Evolutionary conservation across 2,888 invertebrate genomes (phyloP).

Genomic region (Alcis repandata): DNA sequence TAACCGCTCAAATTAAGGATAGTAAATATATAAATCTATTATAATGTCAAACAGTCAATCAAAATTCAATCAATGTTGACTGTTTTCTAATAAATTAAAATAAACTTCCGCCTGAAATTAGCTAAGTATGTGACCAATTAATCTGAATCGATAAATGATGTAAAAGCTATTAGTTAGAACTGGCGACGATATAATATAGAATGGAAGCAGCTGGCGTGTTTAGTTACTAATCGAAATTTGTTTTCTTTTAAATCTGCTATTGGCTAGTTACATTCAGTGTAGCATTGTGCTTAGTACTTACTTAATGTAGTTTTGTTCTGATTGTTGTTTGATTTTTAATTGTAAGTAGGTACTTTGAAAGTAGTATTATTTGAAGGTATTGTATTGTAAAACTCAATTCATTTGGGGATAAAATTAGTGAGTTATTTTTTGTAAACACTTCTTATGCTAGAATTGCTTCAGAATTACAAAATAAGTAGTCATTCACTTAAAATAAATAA

Average conservation of each 20-base stretch:
- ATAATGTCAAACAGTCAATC: conserved; percentile 44
- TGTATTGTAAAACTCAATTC: too few relatives aligned
- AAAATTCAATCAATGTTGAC: conserved; percentile 39
- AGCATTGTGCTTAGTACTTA: too few relatives aligned
- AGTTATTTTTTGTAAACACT: too few relatives aligned
- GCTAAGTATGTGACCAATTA: conserved; percentile 37
- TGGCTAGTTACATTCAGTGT: too few relatives aligned
- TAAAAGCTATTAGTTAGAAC: conserved; percentile 22
- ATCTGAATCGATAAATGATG: conserved; percentile 32
- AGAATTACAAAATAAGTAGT: too few relatives aligned
- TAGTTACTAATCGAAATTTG: conserved; percentile 1
- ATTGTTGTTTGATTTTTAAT: too few relatives aligned
- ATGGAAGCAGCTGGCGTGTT: background rate
- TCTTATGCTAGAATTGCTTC: too few relatives aligned
- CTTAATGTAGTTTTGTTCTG: too few relatives aligned
- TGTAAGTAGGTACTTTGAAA: too few relatives aligned
- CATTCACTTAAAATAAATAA: too few relatives aligned
- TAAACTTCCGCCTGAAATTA: conserved; percentile 41
- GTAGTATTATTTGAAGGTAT: too few relatives aligned
- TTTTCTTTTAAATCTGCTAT: background rate
- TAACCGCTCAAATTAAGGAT: conserved; percentile 36
- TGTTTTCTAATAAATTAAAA: conserved; percentile 42
- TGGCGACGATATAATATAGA: conserved; percentile 18
- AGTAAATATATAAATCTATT: conserved; percentile 41
- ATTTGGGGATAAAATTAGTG: too few relatives aligned